Conservation (phyloP, 2,888 invertebrate genomes). For the Druceiella hillmani region DNA sequence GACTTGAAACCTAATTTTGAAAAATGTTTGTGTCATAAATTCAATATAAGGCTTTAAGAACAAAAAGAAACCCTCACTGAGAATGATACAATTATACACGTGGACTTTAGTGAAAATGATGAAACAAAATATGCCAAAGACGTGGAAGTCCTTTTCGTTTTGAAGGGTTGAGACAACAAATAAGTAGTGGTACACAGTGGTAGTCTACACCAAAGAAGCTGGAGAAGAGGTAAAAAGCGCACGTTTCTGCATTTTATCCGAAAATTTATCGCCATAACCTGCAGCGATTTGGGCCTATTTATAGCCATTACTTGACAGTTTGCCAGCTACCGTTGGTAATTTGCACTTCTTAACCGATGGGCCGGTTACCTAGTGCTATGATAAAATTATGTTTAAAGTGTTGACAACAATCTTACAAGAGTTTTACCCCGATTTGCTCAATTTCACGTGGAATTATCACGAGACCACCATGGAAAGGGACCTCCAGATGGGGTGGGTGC, state of each 20-base stretch:
- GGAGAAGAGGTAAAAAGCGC: no score
- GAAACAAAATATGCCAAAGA: conserved; percentile 13
- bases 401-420: no score
- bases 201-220: conserved; percentile 14
- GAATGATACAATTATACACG: conserved; percentile 11
- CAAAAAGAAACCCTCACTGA: conserved; percentile 5
- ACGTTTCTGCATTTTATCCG: no score
- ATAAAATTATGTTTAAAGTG: no score
- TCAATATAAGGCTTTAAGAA: conserved; percentile 9
- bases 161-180: conserved; percentile 14
- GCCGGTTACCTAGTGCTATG: no score
- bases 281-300: conserved; percentile 9
- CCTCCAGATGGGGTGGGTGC: no score
- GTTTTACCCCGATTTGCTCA: no score
- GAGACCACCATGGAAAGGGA: no score
- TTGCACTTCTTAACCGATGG: no score
- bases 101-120: conserved; percentile 16
- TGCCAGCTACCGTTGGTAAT: no score
- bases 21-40: conserved; percentile 2
- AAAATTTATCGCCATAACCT: conserved; percentile 12
- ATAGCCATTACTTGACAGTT: conserved; percentile 1
- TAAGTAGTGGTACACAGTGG: conserved; percentile 18
- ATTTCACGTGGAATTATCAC: no score
- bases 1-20: neutral
- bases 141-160: conserved; percentile 18